These are phyloP conservation scores for Drymonia ruficornis DNA, from an alignment of 2,888 invertebrate genomes.

Conservation along the genomic window DNA sequence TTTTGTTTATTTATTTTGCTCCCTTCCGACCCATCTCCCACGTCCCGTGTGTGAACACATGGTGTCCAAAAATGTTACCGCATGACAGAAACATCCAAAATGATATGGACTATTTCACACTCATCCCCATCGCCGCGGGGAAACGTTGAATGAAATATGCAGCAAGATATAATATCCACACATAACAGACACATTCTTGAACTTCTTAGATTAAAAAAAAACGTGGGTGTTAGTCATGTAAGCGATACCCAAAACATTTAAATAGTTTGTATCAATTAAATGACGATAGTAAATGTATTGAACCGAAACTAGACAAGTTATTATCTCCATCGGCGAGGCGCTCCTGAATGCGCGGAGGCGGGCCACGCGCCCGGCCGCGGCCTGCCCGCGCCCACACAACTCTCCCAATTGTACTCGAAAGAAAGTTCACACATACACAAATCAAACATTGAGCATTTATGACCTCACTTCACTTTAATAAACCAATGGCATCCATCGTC, in stretches of 20 bases:
- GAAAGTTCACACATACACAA: conserved; percentile 7
- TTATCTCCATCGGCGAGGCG: conserved; percentile 1
- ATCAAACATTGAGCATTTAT: not conserved
- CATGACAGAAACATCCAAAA: conserved; percentile 2
- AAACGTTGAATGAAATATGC: not conserved
- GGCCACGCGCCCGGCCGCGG: not conserved
- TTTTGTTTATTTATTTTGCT: conserved; percentile 36
- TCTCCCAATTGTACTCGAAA: conserved; percentile 9
- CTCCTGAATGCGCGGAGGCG: not conserved
- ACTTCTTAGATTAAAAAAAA: no score
- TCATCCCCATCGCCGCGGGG: not conserved
- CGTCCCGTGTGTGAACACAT: conserved; percentile 2
- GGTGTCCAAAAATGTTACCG: not conserved
- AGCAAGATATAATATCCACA: not conserved
- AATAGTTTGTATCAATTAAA: not conserved
- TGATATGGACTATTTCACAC: not conserved
- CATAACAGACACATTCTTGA: not conserved
- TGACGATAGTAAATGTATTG: not conserved
- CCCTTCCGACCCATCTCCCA: conserved; percentile 13
- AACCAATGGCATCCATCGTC: no score
- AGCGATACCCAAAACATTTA: not conserved
- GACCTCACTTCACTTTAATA: no score
- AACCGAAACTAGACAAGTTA: not conserved
- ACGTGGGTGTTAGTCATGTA: no score
- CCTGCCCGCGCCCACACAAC: conserved; percentile 21